Evolutionary conservation across 1,140 invertebrate species (phyloP).

Genomic region (Brachionus sp.): DNA sequence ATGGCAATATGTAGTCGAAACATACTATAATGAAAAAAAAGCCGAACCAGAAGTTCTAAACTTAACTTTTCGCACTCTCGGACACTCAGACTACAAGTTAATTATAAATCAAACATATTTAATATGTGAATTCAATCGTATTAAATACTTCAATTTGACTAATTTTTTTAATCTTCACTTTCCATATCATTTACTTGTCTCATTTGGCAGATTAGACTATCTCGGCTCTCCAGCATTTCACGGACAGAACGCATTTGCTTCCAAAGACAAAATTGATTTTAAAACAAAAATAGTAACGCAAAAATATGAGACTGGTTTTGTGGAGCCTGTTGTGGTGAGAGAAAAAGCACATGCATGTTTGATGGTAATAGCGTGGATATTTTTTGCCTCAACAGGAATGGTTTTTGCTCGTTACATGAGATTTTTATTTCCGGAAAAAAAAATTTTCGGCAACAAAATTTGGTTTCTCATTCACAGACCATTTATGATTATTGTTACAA

Average conservation of each 20-base stretch:
- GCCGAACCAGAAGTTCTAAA: neutral
- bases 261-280: constrained; percentile 5
- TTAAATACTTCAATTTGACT: neutral
- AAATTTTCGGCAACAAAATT: neutral
- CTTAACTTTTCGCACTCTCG: neutral
- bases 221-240: neutral
- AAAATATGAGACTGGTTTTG: neutral
- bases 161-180: constrained; percentile 13
- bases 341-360: neutral
- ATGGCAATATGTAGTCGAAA: neutral
- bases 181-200: neutral
- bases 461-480: constrained; percentile 23
- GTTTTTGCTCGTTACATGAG: constrained; percentile 1
- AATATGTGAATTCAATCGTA: constrained; percentile 15
- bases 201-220: neutral
- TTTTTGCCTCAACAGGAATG: constrained; percentile 36
- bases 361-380: constrained; percentile 34
- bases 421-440: neutral
- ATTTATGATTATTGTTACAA: constrained; percentile 24
- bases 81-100: neutral
- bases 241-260: neutral
- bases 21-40: constrained; percentile 1
- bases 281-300: neutral
- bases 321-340: neutral
- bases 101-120: constrained; percentile 7